Evolutionary conservation across 2,113 vertebrate species (phyloP).

Genomic region (Neofelis nebulosa): DNA sequence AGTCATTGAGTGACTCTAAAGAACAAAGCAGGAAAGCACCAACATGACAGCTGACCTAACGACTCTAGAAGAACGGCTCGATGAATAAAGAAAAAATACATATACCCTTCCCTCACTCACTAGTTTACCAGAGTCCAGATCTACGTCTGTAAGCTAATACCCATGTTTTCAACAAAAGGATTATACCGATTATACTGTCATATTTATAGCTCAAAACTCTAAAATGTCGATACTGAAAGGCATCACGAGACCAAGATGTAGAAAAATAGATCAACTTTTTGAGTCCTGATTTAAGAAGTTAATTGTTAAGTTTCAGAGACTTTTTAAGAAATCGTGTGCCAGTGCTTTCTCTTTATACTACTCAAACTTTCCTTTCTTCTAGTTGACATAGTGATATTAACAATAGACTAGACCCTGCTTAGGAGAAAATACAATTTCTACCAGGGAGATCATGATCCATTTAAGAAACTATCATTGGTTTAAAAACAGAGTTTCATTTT

Average conservation of each 20-base stretch:
- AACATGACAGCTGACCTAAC: not conserved
- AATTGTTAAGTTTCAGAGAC: not conserved
- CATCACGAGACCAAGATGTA: not conserved
- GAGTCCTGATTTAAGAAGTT: not conserved
- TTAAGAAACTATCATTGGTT: constrained; percentile 13
- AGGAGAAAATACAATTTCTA: constrained; percentile 39
- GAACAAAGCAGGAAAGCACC: constrained; percentile 21
- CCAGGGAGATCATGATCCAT: not conserved
- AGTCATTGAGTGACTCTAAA: not conserved
- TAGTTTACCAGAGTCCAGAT: not conserved
- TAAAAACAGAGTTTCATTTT: constrained; percentile 13
- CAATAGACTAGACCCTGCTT: not conserved
- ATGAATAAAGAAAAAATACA: not conserved
- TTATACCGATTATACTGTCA: not conserved
- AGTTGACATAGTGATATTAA: not conserved
- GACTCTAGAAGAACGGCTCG: not conserved
- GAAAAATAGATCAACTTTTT: not conserved
- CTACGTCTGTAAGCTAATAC: not conserved
- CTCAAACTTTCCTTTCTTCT: not conserved
- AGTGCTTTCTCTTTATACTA: not conserved
- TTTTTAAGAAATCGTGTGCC: not conserved
- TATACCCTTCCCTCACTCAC: too few relatives aligned
- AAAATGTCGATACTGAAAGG: not conserved
- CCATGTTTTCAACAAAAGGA: not conserved
- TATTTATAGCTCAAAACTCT: not conserved